A percentile compares a stretch with the other conserved stretches of the same genome.
These are phyloP conservation scores for Labrus mixtus DNA, from an alignment of 2,113 vertebrate species.

Conservation along the genomic window DNA sequence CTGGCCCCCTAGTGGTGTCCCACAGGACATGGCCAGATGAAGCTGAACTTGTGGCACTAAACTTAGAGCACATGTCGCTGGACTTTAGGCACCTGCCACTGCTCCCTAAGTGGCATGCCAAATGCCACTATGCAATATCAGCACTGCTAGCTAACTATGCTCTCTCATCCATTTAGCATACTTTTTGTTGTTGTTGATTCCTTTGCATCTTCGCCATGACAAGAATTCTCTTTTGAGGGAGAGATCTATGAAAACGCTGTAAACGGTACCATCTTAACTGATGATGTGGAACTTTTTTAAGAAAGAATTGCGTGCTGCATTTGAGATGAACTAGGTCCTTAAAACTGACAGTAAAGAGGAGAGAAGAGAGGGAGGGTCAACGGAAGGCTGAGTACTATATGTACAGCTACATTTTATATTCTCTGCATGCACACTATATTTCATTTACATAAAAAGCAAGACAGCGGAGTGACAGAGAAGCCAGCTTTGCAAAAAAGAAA, in stretches of 20 bases:
- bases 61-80: no score
- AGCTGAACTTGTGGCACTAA: no score
- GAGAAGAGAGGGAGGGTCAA: slow-evolving; percentile 4
- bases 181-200: no score
- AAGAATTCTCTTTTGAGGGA: no score
- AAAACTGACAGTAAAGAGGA: slow-evolving; percentile 12
- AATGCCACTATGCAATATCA: no score
- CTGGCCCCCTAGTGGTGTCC: no score
- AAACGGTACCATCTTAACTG: not conserved
- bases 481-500: slow-evolving; percentile 56
- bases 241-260: not conserved
- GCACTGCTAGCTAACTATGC: no score
- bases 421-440: slow-evolving; percentile 34
- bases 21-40: no score
- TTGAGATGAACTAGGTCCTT: not conserved
- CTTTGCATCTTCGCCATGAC: no score
- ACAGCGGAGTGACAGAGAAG: slow-evolving; percentile 66
- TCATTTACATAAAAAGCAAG: slow-evolving; percentile 36
- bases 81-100: no score
- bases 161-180: no score
- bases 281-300: not conserved
- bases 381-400: slow-evolving; percentile 12
- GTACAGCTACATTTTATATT: slow-evolving; percentile 33
- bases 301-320: not conserved
- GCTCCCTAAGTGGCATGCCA: no score